phyloP scores from a whole-genome alignment of 2,113 vertebrate genomes.

The Boulengeromyrus knoepffleri region DNA sequence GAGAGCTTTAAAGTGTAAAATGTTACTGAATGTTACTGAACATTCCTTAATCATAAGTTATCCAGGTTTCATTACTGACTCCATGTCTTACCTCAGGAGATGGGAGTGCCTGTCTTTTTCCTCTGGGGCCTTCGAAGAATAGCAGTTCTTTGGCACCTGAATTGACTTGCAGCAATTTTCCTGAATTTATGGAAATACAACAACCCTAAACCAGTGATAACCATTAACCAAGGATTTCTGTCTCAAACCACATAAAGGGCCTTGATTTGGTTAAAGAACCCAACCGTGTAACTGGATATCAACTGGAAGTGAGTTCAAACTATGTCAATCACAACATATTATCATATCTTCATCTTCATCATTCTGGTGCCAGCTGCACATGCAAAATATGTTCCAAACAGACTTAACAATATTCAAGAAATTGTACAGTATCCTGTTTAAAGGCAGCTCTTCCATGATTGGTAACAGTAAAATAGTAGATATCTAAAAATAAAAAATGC shows the following conservation, averaged over 20 bases:
- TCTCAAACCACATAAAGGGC: background rate
- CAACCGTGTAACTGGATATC: background rate
- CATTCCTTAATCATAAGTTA: background rate
- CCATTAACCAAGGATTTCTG: background rate
- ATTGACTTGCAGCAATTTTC: slow-evolving; percentile 94
- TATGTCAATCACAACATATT: background rate
- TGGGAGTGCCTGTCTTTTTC: slow-evolving; percentile 75
- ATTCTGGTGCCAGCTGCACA: background rate
- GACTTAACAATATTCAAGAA: background rate
- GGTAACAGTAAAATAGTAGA: background rate
- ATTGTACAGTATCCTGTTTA: background rate
- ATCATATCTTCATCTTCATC: background rate
- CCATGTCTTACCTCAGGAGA: slow-evolving; percentile 65
- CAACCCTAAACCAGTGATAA: background rate
- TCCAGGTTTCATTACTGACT: background rate
- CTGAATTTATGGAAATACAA: slow-evolving; percentile 47
- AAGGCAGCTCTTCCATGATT: background rate
- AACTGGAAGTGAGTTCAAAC: background rate
- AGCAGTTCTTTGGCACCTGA: slow-evolving; percentile 91
- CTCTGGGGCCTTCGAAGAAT: slow-evolving; percentile 95
- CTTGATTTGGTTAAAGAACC: background rate
- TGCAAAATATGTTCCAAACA: background rate
- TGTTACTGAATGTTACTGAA: background rate
- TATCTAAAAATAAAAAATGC: background rate
- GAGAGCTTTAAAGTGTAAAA: background rate